Conservation (phyloP, 2,113 vertebrate species). For the Siphamia tubifer region DNA sequence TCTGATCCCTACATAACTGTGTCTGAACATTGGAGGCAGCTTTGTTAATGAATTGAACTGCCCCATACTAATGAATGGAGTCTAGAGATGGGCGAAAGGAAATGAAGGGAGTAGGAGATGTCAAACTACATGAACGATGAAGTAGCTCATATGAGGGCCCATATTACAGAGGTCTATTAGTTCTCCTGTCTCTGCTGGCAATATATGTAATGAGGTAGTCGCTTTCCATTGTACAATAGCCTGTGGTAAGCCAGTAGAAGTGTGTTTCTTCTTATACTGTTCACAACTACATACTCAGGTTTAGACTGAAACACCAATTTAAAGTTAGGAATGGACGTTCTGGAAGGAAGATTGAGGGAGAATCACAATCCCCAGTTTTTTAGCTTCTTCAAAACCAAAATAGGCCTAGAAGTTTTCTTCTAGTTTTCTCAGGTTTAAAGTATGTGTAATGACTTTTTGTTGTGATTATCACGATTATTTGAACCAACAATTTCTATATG, state of each 20-base stretch:
- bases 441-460: no score
- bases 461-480: no score
- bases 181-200: slow-evolving; percentile 56
- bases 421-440: no score
- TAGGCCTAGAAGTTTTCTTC: no score
- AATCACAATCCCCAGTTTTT: no score
- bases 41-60: slow-evolving; percentile 71
- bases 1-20: slow-evolving; percentile 25
- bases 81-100: slow-evolving; percentile 51
- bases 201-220: slow-evolving; percentile 63
- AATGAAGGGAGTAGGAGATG: slow-evolving; percentile 60
- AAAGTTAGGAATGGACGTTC: no score
- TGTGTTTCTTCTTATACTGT: background rate
- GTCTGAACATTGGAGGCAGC: slow-evolving; percentile 34
- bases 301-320: background rate
- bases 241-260: background rate
- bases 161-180: slow-evolving; percentile 67
- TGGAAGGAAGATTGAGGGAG: no score
- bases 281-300: background rate
- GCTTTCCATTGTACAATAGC: slow-evolving; percentile 21
- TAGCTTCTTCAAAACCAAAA: no score
- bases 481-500: no score
- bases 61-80: slow-evolving; percentile 72
- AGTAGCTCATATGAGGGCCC: slow-evolving; percentile 59
- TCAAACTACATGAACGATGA: slow-evolving; percentile 67